Base-by-base conservation (phyloP, 2,888 invertebrate species). In the Harpalus rufipes region DNA sequence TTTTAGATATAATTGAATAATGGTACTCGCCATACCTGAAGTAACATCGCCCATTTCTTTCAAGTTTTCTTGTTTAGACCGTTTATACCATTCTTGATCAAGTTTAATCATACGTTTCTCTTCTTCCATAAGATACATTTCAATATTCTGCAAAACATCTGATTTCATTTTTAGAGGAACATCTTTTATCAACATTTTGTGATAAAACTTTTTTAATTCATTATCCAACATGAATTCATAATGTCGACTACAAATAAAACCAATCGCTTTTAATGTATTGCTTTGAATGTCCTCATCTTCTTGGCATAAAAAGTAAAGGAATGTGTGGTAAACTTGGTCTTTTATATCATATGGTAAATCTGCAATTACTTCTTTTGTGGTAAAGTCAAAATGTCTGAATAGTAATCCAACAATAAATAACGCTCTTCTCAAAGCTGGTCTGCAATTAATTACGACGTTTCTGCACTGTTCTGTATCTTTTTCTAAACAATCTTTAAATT, bases 21-120 rank as follows among this genome's bases (percentile, higher is more conserved):
- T 97, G 3, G 99, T 97, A 89, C 98, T 98, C 16, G 99, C 98
- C 98, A 99, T 98, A 59, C 99, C 99, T 25, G 99, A 98, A 56
- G 98, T 97, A 14, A 99, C 96, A 91, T 99, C 98, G 82, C 98
- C 98, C 99, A 99, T 99, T 92, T 99, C 99, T 90, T 99, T 99
- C 86, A 99, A 93, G 92, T 99, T 98, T 92, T 99, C 99, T 88
- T 96, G 94, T 90, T 98, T 97, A 14, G 97, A 96, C 89, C 96
- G 93, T 90, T 96, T 97, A 81, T 96, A 95, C 98, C 98, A 99
- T 92, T 99, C 98, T 89, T 96, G 96, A 92, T 99, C 98, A 90
- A 98, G 97, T 89, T 97, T 96, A 87, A 98, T 96, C 97, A 99
- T 98, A 88, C 97, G 93, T 89, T 96, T 95, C 91, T 99, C 99